Evolutionary conservation across 2,797 vertebrate genomes (phyloP).

Genomic region (Phrynocephalus guinanensis): DNA sequence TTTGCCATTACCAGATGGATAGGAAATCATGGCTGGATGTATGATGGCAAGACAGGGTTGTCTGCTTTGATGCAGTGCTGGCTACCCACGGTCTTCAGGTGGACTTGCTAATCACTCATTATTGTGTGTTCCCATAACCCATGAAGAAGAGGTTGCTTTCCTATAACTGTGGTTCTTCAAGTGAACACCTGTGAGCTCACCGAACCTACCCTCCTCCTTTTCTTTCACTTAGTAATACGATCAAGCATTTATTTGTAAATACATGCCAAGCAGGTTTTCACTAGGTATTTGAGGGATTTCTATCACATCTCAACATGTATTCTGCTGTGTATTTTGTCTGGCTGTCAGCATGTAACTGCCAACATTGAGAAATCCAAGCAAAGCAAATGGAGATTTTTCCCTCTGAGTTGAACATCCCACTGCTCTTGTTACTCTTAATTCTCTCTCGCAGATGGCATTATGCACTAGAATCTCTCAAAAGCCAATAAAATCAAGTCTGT

Average conservation of each 20-base stretch:
- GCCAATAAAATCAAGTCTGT: background rate
- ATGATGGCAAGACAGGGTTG: no score
- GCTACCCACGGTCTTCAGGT: no score
- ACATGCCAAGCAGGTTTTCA: background rate
- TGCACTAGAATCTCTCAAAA: background rate
- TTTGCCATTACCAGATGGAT: background rate
- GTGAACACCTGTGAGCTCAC: no score
- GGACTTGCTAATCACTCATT: no score
- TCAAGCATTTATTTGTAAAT: background rate
- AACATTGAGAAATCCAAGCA: constrained; percentile 9
- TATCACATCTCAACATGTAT: constrained; percentile 5
- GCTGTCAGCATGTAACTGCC: background rate
- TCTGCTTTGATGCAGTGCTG: no score
- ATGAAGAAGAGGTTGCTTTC: no score
- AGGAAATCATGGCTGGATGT: no score
- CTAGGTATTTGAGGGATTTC: constrained; percentile 7
- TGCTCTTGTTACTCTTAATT: constrained; percentile 2
- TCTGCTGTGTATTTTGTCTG: background rate
- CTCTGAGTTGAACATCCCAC: background rate
- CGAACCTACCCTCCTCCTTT: background rate
- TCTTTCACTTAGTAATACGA: background rate
- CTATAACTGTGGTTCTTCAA: no score
- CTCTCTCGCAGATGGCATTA: background rate
- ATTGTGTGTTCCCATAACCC: no score
- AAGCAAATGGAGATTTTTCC: constrained; percentile 1